These are phyloP conservation scores for Dendropsophus ebraccatus DNA, from an alignment of 2,113 vertebrate genomes.

Conservation along the genomic window DNA sequence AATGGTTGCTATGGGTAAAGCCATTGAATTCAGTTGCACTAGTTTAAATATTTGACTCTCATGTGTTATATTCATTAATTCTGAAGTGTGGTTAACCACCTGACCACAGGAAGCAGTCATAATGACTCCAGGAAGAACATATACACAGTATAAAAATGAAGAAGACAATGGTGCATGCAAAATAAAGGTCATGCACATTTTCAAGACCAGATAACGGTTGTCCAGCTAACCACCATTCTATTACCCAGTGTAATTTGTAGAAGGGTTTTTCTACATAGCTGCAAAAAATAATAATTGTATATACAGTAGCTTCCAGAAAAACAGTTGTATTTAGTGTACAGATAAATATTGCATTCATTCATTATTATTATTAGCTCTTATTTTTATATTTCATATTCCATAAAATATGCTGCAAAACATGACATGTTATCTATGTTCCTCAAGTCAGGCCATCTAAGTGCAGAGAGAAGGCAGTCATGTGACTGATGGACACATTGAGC, in stretches of 20 bases:
- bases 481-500: no score
- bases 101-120: neutral
- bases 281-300: neutral
- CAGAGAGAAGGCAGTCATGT: no score
- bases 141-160: neutral
- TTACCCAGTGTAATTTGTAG: neutral
- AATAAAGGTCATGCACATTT: neutral
- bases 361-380: no score
- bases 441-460: no score
- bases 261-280: neutral
- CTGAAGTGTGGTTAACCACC: neutral
- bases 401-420: no score
- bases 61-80: neutral
- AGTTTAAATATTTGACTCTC: neutral
- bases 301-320: neutral
- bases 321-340: neutral
- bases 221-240: neutral
- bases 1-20: neutral
- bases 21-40: neutral
- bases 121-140: constrained; percentile 4
- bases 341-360: neutral
- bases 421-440: no score
- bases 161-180: neutral
- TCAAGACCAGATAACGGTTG: neutral
- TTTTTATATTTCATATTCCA: no score